Evolutionary conservation across 2,113 vertebrate genomes (phyloP), one percentile per base, ranked within the genome.

Genomic region (Eidolon helvum): DNA sequence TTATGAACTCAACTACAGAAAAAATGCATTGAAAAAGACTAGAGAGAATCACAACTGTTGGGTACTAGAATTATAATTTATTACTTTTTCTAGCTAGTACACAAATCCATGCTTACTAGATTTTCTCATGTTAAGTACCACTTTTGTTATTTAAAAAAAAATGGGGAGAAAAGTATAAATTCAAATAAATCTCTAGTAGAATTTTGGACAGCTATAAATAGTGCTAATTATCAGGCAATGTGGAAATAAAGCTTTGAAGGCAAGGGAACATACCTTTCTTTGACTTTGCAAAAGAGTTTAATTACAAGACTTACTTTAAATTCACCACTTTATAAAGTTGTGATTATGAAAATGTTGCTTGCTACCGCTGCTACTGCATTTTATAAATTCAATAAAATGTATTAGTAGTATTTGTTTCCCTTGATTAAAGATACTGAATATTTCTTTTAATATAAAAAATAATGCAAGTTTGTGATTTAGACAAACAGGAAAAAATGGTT

Each of bases 301-400:
- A 93, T 63, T 95, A 90, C 35, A 35, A 75, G 28, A 79, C 45
- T 92, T 83, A 65, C 48, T 93, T 91, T 94, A 71, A 93, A 79
- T 90, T 50, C 92, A 93, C 33, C 10, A 87, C 26, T 86, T 78
- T 95, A 61, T 61, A 82, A 72, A 85, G 35, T 43, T 72, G 22
- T 30, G 57, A 86, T 61, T 87, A 79, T 75, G 24, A 94, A 97
- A 96, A 89, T 89, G 94, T 0, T 82, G 55, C 66, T 91, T 91
- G 90, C 85, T 18, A 45, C 40, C 59, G 66, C 5, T 90, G 40
- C n/a, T 77, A 59, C 10, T 48, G 35, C 30, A 80, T 68, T 88
- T 80, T 85, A 91, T 16, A 87, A 43, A 95, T 71, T 85, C 28
- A 82, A 26, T 78, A 80, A 88, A 71, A 86, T 26, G 30, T 80